phyloP scores from a whole-genome alignment of 1,140 invertebrate species.

The Eumeta japonica region DNA sequence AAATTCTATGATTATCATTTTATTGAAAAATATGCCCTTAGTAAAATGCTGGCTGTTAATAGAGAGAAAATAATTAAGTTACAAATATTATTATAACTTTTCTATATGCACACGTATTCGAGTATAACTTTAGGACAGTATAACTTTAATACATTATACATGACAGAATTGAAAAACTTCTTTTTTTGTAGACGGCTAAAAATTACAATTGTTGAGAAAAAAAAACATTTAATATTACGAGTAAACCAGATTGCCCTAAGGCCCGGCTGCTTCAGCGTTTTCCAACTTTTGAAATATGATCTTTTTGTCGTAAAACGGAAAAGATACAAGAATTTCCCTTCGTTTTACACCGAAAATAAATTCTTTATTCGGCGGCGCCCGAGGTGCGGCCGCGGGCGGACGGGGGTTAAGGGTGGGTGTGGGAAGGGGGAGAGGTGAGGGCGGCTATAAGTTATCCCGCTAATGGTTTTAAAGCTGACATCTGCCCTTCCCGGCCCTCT shows the following conservation, averaged over 20 bases:
- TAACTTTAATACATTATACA: too few relatives aligned
- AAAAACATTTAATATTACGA: conserved; percentile 15
- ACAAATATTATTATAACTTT: too few relatives aligned
- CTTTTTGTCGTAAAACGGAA: too few relatives aligned
- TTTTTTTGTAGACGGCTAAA: conserved; percentile 18
- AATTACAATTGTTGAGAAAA: conserved; percentile 18
- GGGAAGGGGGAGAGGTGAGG: conserved; percentile 8
- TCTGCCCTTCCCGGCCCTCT: too few relatives aligned
- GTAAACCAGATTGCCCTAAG: conserved; percentile 23
- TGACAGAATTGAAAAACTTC: conserved; percentile 9
- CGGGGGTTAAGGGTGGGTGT: conserved; percentile 21
- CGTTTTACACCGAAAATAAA: conserved; percentile 40
- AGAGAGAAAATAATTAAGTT: too few relatives aligned
- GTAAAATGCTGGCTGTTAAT: too few relatives aligned
- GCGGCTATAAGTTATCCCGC: conserved; percentile 29
- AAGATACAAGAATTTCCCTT: conserved; percentile 34
- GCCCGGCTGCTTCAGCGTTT: conserved; percentile 1
- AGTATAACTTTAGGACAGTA: too few relatives aligned
- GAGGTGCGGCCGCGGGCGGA: too few relatives aligned
- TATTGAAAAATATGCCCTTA: too few relatives aligned
- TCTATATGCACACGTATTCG: too few relatives aligned
- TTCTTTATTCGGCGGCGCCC: conserved; percentile 39
- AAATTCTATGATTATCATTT: too few relatives aligned
- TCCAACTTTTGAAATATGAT: conserved; percentile 5
- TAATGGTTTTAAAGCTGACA: conserved; percentile 37